Percentiles rank a stretch among this genome's conserved stretches.
phyloP scores from a whole-genome alignment of 1,140 invertebrate species.

The Drosophila subobscura region DNA sequence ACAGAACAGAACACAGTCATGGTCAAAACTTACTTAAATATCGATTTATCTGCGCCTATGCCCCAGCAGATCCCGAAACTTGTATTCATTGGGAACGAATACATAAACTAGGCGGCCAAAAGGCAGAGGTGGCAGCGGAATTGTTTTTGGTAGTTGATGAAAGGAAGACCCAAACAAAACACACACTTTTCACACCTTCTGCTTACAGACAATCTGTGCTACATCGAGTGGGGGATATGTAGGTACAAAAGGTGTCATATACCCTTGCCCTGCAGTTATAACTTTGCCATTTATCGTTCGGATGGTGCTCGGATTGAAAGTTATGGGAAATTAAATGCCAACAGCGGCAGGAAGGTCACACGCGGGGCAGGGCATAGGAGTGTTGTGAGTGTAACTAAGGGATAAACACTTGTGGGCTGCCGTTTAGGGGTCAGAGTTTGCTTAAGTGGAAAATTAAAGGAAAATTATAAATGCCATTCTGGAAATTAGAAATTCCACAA shows the following conservation, averaged over 20 bases:
- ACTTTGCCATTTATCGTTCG: conserved; percentile 39
- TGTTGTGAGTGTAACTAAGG: neutral
- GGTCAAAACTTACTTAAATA: conserved; percentile 74
- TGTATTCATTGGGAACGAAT: conserved; percentile 8
- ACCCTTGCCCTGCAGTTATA: conserved; percentile 6
- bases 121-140: conserved; percentile 28
- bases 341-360: conserved; percentile 10
- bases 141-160: conserved; percentile 70
- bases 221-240: conserved; percentile 16
- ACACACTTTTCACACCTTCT: conserved; percentile 67
- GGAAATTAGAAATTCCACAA: no score
- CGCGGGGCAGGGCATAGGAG: neutral
- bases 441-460: no score
- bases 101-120: neutral
- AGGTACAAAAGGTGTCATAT: no score
- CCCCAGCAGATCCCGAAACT: conserved; percentile 42
- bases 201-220: conserved; percentile 29
- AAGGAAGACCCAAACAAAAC: conserved; percentile 67
- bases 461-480: no score
- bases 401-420: neutral
- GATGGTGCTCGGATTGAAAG: conserved; percentile 24
- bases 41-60: conserved; percentile 61
- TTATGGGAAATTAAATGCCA: conserved; percentile 42
- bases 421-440: no score
- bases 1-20: conserved; percentile 55